Evolutionary conservation across 2,797 vertebrate species (phyloP), one percentile per base, ranked within the genome.

Genomic region (Crocodylus rhombifer): DNA sequence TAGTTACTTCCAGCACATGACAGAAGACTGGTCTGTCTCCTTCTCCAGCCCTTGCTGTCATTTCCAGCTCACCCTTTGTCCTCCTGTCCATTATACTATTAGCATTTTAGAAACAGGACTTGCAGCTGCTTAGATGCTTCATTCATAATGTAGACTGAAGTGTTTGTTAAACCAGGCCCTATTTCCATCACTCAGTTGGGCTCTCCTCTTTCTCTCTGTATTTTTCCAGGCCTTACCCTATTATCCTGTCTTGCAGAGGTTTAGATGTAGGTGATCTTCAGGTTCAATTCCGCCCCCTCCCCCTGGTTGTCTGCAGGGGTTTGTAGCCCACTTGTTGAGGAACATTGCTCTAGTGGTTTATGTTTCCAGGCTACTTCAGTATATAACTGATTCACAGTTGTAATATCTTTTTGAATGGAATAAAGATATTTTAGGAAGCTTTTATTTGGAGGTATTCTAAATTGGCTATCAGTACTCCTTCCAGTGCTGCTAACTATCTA

Each of bases 351-450:
- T 10, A 67, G n/a, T 18, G 33, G 28, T 33, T 67, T 67, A n/a
- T 88, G 64, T 77, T 36, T 23, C 28, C 13, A 20, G 77, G 56
- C 51, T 88, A 89, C 69, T 93, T 83, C 79, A 0, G 23, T 88
- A 74, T 74, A 89, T 74, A 81, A 86, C 82, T 92, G 69, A 25
- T 77, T 86, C 61, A 75, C 56, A 33, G 84, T 86, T 62, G 62
- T 36, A 84, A 69, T 73, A 62, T 42, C 81, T 90, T 64, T 64
- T 86, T 89, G 36, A 9, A 62, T 77, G 58, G 61, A 85, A 65
- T 84, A 80, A 81, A 86, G 76, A 79, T 23, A 60, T 79, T 56
- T 60, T 81, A 65, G 42, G 64, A 76, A 85, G 82, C 61, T 86
- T 64, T 64, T 64, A 28, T 64, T 80, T 56, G 26, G n/a, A 82